Percentiles rank a stretch among this genome's conserved stretches.
These are phyloP conservation scores for Neosilurus hyrtlii DNA, from an alignment of 2,797 vertebrate species.

Conservation along the genomic window DNA sequence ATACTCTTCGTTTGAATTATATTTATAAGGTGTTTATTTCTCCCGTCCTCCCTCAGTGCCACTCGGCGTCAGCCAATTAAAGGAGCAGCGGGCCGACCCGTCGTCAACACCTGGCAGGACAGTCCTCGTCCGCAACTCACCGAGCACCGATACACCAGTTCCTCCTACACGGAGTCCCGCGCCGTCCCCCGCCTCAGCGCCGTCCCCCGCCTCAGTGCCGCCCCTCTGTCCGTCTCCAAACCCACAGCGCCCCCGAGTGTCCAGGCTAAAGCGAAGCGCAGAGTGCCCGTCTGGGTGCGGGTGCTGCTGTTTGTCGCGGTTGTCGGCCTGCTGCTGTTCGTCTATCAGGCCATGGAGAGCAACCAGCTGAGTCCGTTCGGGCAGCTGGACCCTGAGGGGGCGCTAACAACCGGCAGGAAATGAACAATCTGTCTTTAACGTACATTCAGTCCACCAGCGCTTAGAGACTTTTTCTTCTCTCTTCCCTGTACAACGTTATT, in stretches of 20 bases:
- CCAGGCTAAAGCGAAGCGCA: constrained; percentile 68
- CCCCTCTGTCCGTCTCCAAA: constrained; percentile 68
- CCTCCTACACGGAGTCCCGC: constrained; percentile 62
- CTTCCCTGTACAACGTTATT: background rate
- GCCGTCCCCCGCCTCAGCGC: constrained; percentile 51
- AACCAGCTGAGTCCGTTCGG: constrained; percentile 81
- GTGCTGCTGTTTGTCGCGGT: constrained; percentile 78
- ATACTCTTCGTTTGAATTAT: no score
- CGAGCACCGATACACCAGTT: constrained; percentile 57
- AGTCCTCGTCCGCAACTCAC: constrained; percentile 65
- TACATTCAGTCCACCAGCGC: background rate
- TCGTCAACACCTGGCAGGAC: constrained; percentile 78
- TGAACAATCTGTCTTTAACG: constrained; percentile 14
- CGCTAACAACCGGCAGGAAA: constrained; percentile 24
- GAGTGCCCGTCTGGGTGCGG: constrained; percentile 85
- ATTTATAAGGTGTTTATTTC: background rate
- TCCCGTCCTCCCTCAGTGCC: constrained; percentile 68
- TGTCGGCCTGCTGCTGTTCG: constrained; percentile 80
- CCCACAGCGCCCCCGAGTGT: constrained; percentile 68
- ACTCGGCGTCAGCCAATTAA: constrained; percentile 90
- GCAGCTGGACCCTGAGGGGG: background rate
- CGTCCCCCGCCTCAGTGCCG: constrained; percentile 59
- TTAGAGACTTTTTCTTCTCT: background rate
- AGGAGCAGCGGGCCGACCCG: constrained; percentile 86
- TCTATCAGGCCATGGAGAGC: constrained; percentile 96